These are phyloP conservation scores for Scleropages formosus DNA, from an alignment of 2,797 vertebrate genomes.

Conservation along the genomic window DNA sequence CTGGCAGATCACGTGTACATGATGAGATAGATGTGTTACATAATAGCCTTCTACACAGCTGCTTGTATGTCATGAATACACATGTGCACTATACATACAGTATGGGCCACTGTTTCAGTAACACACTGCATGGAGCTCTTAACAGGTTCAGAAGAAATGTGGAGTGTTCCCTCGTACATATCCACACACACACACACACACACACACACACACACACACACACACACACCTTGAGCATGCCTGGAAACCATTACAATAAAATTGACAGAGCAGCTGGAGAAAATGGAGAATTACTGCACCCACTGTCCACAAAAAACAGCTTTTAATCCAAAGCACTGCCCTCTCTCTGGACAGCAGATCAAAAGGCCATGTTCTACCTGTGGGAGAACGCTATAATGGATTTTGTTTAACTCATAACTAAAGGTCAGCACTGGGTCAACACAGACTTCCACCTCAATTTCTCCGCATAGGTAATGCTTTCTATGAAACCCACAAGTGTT, in stretches of 20 bases:
- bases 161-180: neutral
- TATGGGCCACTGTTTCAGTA: neutral
- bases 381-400: neutral
- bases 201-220: no score
- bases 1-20: no score
- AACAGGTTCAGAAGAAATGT: neutral
- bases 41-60: neutral
- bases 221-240: no score
- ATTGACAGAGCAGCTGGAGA: neutral
- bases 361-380: neutral
- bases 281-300: neutral
- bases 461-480: conserved; percentile 1
- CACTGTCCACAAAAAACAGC: neutral
- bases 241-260: neutral
- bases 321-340: neutral
- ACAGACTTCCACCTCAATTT: neutral
- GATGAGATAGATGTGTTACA: no score
- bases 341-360: neutral
- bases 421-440: conserved; percentile 4
- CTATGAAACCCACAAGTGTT: neutral
- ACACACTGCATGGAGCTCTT: no score
- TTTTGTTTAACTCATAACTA: neutral
- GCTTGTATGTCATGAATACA: neutral
- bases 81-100: neutral
- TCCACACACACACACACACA: no score